Percentiles rank a stretch among this genome's conserved stretches.
Conservation (phyloP, 2,797 vertebrate genomes). For the Trematomus bernacchii region DNA sequence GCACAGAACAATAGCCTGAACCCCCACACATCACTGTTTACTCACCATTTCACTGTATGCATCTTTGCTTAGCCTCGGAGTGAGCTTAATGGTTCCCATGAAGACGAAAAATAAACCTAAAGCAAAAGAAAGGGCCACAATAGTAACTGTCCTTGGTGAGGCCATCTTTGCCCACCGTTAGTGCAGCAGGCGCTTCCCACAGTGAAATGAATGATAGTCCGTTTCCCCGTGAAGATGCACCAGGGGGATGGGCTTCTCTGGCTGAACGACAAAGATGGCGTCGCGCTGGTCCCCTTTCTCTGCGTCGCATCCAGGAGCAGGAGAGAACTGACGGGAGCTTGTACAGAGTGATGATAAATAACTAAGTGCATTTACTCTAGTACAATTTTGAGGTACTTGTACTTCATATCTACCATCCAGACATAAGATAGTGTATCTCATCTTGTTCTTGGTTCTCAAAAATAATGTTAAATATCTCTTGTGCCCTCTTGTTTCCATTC, state of each 20-base stretch:
- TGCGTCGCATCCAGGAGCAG: slow-evolving; percentile 14
- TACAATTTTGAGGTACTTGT: too few species aligned
- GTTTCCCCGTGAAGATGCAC: slow-evolving; percentile 50
- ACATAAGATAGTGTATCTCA: not conserved
- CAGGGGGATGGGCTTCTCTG: slow-evolving; percentile 74
- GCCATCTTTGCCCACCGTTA: slow-evolving; percentile 84
- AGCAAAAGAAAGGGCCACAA: slow-evolving; percentile 94
- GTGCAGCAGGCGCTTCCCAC: slow-evolving; percentile 39
- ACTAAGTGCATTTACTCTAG: too few species aligned
- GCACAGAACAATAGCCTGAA: slow-evolving; percentile 73
- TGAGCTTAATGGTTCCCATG: slow-evolving; percentile 99
- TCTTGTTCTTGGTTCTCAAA: too few species aligned
- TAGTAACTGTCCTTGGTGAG: slow-evolving; percentile 95
- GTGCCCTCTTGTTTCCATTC: too few species aligned
- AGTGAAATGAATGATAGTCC: slow-evolving; percentile 37
- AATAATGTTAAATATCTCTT: not conserved
- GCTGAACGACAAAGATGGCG: slow-evolving; percentile 74
- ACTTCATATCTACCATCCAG: not conserved
- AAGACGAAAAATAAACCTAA: slow-evolving; percentile 98
- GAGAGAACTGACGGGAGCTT: not conserved
- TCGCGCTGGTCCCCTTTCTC: not conserved
- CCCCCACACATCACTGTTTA: slow-evolving; percentile 32
- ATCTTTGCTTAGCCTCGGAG: slow-evolving; percentile 96
- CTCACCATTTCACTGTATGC: slow-evolving; percentile 99
- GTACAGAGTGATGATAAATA: too few species aligned